Evolutionary conservation across 92 coral and sea anemone species (phyloP).

Genomic region (Virgularia gustaviana): DNA sequence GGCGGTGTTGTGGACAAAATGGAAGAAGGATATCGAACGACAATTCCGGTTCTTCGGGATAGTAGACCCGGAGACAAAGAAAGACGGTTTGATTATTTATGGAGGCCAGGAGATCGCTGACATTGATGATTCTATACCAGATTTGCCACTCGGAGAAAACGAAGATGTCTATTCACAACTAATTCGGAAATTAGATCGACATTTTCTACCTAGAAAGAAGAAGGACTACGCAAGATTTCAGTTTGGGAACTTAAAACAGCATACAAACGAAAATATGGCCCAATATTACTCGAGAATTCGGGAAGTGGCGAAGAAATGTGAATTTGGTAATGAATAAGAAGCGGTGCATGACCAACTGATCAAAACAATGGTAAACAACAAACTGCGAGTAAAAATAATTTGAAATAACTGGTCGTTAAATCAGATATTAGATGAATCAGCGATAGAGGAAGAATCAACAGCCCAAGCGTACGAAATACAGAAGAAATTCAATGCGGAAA

Average conservation of each 20-base stretch:
- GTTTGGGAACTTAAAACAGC: conserved; percentile 53
- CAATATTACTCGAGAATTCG: conserved; percentile 43
- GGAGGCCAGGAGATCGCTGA: conserved; percentile 38
- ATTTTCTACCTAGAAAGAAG: conserved; percentile 49
- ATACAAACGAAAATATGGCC: conserved; percentile 36
- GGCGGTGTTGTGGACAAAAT: conserved; percentile 16
- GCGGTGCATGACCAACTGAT: conserved; percentile 49
- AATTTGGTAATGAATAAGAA: conserved; percentile 42
- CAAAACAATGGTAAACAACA: conserved; percentile 51
- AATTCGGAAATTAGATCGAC: conserved; percentile 42
- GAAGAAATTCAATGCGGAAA: conserved; percentile 27
- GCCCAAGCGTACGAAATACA: conserved; percentile 44
- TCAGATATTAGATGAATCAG: conserved; percentile 51
- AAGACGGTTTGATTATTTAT: conserved; percentile 19
- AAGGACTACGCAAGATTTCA: conserved; percentile 60
- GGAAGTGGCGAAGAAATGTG: conserved; percentile 56
- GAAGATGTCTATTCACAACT: conserved; percentile 4
- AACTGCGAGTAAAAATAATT: conserved; percentile 38
- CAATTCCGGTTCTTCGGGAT: conserved; percentile 17
- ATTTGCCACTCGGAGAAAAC: conserved; percentile 14
- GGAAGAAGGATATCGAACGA: conserved; percentile 19
- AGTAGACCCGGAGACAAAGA: conserved; percentile 6
- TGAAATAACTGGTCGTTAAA: conserved; percentile 46
- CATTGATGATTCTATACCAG: conserved; percentile 25
- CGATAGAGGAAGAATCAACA: conserved; percentile 53